A percentile compares a stretch with the other conserved stretches of the same genome.
These are phyloP conservation scores for Cosmorhoe ocellata DNA, from an alignment of 2,888 invertebrate genomes.

Conservation along the genomic window DNA sequence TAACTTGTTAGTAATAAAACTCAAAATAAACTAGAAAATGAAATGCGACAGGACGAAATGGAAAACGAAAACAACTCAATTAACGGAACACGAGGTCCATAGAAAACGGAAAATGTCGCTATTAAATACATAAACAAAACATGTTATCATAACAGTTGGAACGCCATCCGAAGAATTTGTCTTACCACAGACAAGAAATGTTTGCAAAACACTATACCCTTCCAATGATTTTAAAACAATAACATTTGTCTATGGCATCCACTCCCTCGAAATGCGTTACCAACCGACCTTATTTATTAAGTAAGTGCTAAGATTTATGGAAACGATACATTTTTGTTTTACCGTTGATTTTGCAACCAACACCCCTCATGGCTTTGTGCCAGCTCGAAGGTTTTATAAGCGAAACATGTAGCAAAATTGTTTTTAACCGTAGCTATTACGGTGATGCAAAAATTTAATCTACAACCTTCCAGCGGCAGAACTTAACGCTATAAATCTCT, in stretches of 20 bases:
- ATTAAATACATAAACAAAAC: conserved; percentile 77
- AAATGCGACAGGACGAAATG: conserved; percentile 22
- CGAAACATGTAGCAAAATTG: conserved; percentile 51
- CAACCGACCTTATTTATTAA: conserved; percentile 62
- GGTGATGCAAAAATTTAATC: conserved; percentile 42
- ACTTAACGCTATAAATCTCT: conserved; percentile 70
- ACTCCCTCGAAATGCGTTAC: conserved; percentile 62
- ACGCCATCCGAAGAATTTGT: conserved; percentile 78
- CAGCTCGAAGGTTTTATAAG: conserved; percentile 74
- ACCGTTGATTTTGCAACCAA: conserved; percentile 75
- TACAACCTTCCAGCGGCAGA: conserved; percentile 74
- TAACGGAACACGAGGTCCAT: conserved; percentile 57
- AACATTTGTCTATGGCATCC: conserved; percentile 49
- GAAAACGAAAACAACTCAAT: conserved; percentile 55
- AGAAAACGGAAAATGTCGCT: conserved; percentile 71
- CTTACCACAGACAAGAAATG: conserved; percentile 65
- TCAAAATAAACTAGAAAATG: conserved; percentile 24
- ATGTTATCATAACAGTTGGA: conserved; percentile 76
- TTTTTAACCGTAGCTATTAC: conserved; percentile 36
- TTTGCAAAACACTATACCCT: conserved; percentile 76
- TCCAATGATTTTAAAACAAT: conserved; percentile 68
- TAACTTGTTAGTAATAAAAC: conserved; percentile 20
- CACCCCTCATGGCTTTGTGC: conserved; percentile 80
- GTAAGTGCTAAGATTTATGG: conserved; percentile 67
- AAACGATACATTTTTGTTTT: conserved; percentile 78